Evolutionary conservation across 2,113 vertebrate species (phyloP).

Genomic region (Murina feae): DNA sequence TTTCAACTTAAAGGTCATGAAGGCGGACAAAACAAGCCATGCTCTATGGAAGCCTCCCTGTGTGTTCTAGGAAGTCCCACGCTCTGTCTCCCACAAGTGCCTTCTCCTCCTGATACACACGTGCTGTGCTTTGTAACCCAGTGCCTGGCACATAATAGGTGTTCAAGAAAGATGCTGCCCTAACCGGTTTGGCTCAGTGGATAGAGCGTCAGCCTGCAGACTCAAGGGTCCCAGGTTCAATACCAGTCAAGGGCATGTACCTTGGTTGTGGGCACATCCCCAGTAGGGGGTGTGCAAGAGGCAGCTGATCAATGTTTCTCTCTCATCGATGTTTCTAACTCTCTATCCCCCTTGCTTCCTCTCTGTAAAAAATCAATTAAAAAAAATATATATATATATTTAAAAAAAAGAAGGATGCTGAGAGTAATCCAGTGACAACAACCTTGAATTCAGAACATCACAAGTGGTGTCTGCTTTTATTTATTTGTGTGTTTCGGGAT

Average conservation of each 20-base stretch:
- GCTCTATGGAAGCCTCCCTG: background rate
- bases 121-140: background rate
- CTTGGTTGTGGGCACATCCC: too few relatives aligned
- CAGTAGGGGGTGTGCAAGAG: too few relatives aligned
- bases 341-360: too few relatives aligned
- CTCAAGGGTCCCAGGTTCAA: too few relatives aligned
- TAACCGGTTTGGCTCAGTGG: too few relatives aligned
- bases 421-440: background rate
- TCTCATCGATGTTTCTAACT: too few relatives aligned
- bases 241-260: too few relatives aligned
- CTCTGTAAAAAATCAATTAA: too few relatives aligned
- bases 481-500: background rate
- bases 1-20: background rate
- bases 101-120: background rate
- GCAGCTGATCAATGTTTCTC: too few relatives aligned
- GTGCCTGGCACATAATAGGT: background rate
- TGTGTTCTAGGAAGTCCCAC: background rate
- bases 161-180: background rate
- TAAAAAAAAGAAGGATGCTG: background rate
- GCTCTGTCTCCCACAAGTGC: fast-evolving
- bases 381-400: too few relatives aligned
- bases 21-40: background rate
- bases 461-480: background rate
- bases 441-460: background rate
- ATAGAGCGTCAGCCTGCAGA: too few relatives aligned